Percentiles rank a stretch among this genome's conserved stretches.
Conservation (phyloP, 2,888 invertebrate species). For the Corythucha ciliata region DNA sequence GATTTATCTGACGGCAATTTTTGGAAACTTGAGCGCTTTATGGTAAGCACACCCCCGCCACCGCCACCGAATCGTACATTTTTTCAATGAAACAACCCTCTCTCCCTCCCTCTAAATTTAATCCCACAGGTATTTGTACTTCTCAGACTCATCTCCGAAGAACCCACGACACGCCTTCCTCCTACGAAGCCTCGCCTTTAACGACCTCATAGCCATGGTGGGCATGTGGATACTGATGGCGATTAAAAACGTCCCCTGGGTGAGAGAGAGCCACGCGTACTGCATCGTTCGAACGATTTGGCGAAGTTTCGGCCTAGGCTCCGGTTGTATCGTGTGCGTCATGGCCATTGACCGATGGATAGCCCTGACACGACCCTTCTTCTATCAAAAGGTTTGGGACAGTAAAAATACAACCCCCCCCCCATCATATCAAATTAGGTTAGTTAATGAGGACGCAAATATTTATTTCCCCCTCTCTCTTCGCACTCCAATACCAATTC, state of each 20-base stretch:
- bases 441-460: no score
- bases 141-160: conserved; percentile 57
- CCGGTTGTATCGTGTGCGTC: conserved; percentile 77
- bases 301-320: conserved; percentile 74
- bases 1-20: no score
- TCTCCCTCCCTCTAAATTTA: no score
- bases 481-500: no score
- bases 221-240: conserved; percentile 67
- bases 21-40: no score
- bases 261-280: conserved; percentile 42
- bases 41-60: no score
- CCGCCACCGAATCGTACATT: no score
- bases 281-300: conserved; percentile 63
- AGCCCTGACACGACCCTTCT: conserved; percentile 74
- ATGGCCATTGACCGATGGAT: conserved; percentile 83
- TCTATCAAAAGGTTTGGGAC: conserved; percentile 85
- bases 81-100: no score
- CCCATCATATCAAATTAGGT: no score
- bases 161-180: conserved; percentile 73
- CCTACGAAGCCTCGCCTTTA: conserved; percentile 64
- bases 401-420: no score
- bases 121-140: conserved; percentile 50
- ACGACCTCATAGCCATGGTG: conserved; percentile 67
- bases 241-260: conserved; percentile 44
- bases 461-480: no score